Evolutionary conservation across 2,113 vertebrate genomes (phyloP), one percentile per base, ranked within the genome.

Genomic region (Holacanthus passer): DNA sequence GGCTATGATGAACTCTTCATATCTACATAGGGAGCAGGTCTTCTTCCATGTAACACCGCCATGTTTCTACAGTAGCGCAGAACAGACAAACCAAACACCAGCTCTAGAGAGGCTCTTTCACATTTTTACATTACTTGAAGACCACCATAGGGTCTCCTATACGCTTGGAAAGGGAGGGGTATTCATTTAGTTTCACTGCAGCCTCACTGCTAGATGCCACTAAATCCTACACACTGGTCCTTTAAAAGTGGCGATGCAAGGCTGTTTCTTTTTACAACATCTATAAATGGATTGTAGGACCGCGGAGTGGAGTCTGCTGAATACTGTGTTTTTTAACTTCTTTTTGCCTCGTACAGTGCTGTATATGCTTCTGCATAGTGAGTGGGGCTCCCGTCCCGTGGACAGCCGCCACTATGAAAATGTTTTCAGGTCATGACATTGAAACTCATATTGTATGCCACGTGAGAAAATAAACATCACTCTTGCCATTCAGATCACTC

Each of bases 391-490:
- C 16, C 56, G 37, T 73, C 43, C 39, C 37, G 24, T 66, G 70
- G 37, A 62, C 43, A 53, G 29, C 41, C 45, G 39, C 35, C 47
- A 1, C 45, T 16, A 39, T 67, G 22, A 67, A 53, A 48, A 73
- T 63, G 10, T 83, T 67, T 63, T 65, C 14, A 73, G 66, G 37
- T 66, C 67, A 58, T 73, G 77, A 73, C 41, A 50, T 53, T 29
- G 64, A 69, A 60, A 32, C 53, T 79, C 13, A 13, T n/a, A 37
- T 74, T 66, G 10, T 37, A 3, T 39, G 20, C 24, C 66, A 37
- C 13, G 0, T 66, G 9, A 69, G 53, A 72, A 55, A 71, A 65
- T 52, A 73, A 64, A 60, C 31, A 17, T 29, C 19, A 24, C 35
- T 67, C 48, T 48, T 47, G 5, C 58, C 47, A 9, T 56, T 82